A percentile compares a stretch with the other conserved stretches of the same genome.
phyloP scores from a whole-genome alignment of 1,140 invertebrate species.

The Zaprionus vittiger region DNA sequence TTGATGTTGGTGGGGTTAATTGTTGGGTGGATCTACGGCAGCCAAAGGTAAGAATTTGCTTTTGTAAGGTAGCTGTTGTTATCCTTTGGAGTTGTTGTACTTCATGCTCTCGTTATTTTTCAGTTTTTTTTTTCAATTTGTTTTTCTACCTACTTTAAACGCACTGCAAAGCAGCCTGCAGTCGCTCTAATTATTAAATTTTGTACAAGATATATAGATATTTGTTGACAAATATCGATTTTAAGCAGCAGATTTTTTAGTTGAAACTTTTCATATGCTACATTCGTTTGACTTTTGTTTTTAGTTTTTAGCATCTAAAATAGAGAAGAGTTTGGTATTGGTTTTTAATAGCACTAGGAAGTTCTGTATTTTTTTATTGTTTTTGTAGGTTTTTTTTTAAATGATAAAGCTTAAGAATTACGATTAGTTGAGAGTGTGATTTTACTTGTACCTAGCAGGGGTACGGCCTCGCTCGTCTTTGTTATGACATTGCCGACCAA shows the following conservation, averaged over 20 bases:
- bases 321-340: slow-evolving; percentile 60
- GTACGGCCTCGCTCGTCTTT: slow-evolving; percentile 98
- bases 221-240: slow-evolving; percentile 52
- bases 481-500: slow-evolving; percentile 98
- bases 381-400: slow-evolving; percentile 47
- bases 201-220: slow-evolving; percentile 70
- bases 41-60: slow-evolving; percentile 44
- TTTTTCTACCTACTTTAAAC: slow-evolving; percentile 70
- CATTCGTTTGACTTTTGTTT: slow-evolving; percentile 50
- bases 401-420: slow-evolving; percentile 60
- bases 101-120: slow-evolving; percentile 64
- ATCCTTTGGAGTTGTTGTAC: slow-evolving; percentile 57
- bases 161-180: slow-evolving; percentile 46
- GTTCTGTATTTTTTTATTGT: slow-evolving; percentile 53
- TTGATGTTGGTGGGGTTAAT: slow-evolving; percentile 29
- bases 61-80: slow-evolving; percentile 39
- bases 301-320: slow-evolving; percentile 70
- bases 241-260: slow-evolving; percentile 49
- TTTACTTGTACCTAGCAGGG: slow-evolving; percentile 93
- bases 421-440: slow-evolving; percentile 42
- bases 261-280: slow-evolving; percentile 66
- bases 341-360: slow-evolving; percentile 57
- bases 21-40: slow-evolving; percentile 40
- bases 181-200: slow-evolving; percentile 48
- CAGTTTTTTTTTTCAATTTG: slow-evolving; percentile 16